Base-by-base conservation (phyloP, 1,140 invertebrate genomes). In the Drosophila pseudoobscura region DNA sequence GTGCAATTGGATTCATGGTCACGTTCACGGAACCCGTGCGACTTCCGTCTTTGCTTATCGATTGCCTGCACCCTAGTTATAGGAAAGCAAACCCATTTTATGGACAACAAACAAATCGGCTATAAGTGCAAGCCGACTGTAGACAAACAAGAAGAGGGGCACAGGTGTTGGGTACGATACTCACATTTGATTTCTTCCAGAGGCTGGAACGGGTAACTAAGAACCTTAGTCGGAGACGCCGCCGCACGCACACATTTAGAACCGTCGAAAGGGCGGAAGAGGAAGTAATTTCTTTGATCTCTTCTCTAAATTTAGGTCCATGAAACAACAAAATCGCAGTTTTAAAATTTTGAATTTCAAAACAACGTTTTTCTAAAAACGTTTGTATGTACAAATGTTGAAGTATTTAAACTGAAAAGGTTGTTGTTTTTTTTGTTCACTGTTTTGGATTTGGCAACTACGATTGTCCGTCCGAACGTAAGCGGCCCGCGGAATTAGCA, bases 141-240 rank as follows among this genome's bases (percentile, higher is more conserved):
- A 15, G 15, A n/a, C 13, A 58, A 24, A 15, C 31, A 24, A 3
- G 7, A 13, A 60, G 29, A 11, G 31, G 26, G 29, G 15, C 11
- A 66, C 72, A 74, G 59, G 52, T 74, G 46, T 47, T 53, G 35
- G 15, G 41, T 26, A 26, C 24, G 35, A 11, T 39, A 39, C 35
- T 39, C 5, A 39, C 35, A 39, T 54, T 24, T 44, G 29, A 53
- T 43, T 31, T 71, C 24, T 29, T 57, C 54, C 35, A 47, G 26
- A 31, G 49, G 15, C 15, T 55, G 52, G 41, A 51, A 55, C 20
- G 51, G 59, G 63, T 17, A 17, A 17, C 17, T 17, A 39, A 43
- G n/a, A 35, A 29, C 41, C 82, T 85, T 75, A 85, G 83, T 63
- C 75, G 50, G 74, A 51, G 31, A 35, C 51, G 22, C 26, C 44